Evolutionary conservation across 2,888 invertebrate species (phyloP), one percentile per base, ranked within the genome.

Genomic region (Pandemis heparana): DNA sequence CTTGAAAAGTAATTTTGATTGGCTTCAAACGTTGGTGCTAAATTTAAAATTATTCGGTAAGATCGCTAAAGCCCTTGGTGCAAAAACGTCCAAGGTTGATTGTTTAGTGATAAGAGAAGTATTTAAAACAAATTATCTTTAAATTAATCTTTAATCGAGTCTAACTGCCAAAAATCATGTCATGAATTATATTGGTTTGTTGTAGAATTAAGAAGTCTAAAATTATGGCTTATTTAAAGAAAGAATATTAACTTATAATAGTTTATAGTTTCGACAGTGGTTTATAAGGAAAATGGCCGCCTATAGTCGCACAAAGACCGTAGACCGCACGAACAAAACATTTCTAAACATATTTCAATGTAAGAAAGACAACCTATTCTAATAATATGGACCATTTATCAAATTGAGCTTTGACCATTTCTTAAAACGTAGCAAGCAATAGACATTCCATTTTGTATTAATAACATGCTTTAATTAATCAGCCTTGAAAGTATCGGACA

Each of bases 111-210:
- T 70, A 61, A 75, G 62, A 59, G 59, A 70, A 67, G 32, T 75
- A 73, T 70, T 75, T 70, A 68, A 67, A 65, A 62, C 46, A 68
- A 68, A 48, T 56, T 46, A 70, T 67, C 72, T 51, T 76, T 59
- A 60, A 69, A 71, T 79, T 79, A 81, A 79, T 75, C 65, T 70
- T 71, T 73, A 75, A 73, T 75, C 66, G 80, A 81, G 83, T 82
- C 78, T 81, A 81, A 82, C 85, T 86, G 85, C 87, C 87, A 89
- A 88, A 87, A 86, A 87, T 83, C 74, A 80, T 79, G 75, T 80
- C 78, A 71, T 77, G 75, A 79, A 79, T 79, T 76, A 74, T 78
- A 80, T 79, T 76, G 77, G 77, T 79, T 77, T 75, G 73, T 81
- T 76, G 73, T 81, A 77, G 78, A 77, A 77, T 71, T 78, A 78